Base-by-base conservation (phyloP, 1,140 invertebrate species). In the Drosophila lini region DNA sequence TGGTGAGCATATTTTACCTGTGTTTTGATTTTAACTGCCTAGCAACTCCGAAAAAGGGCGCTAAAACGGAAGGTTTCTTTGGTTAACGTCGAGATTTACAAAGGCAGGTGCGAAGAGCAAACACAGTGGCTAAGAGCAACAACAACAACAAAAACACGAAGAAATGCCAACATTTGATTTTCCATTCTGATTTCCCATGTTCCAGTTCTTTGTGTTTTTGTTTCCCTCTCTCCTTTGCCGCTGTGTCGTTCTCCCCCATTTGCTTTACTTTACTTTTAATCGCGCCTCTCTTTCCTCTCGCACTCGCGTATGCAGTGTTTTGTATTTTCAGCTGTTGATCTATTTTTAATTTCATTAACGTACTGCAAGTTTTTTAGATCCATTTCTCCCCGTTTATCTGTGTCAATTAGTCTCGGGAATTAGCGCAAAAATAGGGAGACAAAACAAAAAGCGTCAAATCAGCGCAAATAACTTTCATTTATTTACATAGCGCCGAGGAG, bases 331-430 rank as follows among this genome's bases (percentile, higher is more conserved):
- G 82, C 83, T 85, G 82, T 76, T 82, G 79, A 59, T 61, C 80
- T 88, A 86, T 86, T 88, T 83, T 74, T 88, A 86, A 69, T 59
- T 83, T 80, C 76, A 88, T 88, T 88, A 82, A 77, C 81, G 68
- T 40, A 65, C 65, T 69, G 65, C 47, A 69, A 36, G 65, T 67
- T 53, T 52, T 59, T 70, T 59, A 71, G 52, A 71, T 71, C 22
- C 22, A 34, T 50, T 41, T 22, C 45, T 60, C 32, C 34, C 41
- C 28, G 50, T 56, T 53, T 50, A 69, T 63, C 59, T 70, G 65
- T 71, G 53, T 71, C 68, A 71, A 71, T 71, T 59, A 40, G 52
- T 70, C 68, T 57, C n/a, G 19, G 32, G 50, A 70, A 57, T 70
- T 69, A 69, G 64, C 48, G 28, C 64, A 48, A 22, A 53, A 36